These are phyloP conservation scores for Pissodes strobi DNA, from an alignment of 1,140 invertebrate genomes.

Conservation along the genomic window DNA sequence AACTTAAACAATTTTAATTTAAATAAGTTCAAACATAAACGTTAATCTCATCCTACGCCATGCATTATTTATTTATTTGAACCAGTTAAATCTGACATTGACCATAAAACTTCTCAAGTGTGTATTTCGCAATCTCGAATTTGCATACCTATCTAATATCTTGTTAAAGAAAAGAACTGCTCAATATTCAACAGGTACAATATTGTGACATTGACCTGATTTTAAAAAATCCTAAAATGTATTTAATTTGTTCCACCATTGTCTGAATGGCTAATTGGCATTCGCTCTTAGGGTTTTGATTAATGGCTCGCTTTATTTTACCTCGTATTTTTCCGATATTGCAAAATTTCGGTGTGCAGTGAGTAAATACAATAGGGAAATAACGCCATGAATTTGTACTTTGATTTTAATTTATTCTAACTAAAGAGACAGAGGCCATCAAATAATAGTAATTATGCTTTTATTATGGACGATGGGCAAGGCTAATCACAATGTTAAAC, in stretches of 20 bases:
- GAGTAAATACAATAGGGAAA: constrained; percentile 12
- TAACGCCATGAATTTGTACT: not conserved
- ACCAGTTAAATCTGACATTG: too few species aligned
- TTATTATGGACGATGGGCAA: constrained; percentile 1
- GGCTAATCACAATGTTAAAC: not conserved
- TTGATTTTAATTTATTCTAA: constrained; percentile 8
- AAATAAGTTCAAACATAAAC: too few species aligned
- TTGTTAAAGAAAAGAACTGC: not conserved
- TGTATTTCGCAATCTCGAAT: not conserved
- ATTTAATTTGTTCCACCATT: constrained; percentile 15
- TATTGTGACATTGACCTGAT: not conserved
- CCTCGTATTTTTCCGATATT: constrained; percentile 12
- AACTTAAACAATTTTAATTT: too few species aligned
- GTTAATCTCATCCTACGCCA: too few species aligned
- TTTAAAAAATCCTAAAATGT: not conserved
- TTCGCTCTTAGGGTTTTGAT: not conserved
- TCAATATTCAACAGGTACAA: constrained; percentile 14
- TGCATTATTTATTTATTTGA: too few species aligned
- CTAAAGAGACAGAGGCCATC: not conserved
- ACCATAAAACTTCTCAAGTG: constrained; percentile 2
- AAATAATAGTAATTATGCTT: not conserved
- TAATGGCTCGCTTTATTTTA: constrained; percentile 1
- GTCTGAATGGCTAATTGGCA: constrained; percentile 7
- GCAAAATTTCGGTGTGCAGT: constrained; percentile 1
- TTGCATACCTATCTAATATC: not conserved